Conservation (phyloP, 2,797 vertebrate genomes). For the Taeniopygia guttata region DNA sequence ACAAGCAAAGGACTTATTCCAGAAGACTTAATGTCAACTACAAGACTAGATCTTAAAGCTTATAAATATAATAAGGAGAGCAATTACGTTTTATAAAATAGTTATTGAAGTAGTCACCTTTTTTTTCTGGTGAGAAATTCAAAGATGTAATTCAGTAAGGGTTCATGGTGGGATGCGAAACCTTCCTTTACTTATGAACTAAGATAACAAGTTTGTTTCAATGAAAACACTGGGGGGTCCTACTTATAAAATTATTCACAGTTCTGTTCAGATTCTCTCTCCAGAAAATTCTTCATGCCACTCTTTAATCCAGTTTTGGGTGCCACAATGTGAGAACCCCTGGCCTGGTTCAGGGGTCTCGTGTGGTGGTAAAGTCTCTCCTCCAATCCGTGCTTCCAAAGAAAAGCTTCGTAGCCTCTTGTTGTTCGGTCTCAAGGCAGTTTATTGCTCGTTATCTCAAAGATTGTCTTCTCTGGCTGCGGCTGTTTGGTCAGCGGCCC, state of each 20-base stretch:
- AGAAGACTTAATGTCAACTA: background rate
- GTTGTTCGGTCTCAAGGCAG: too few relatives aligned
- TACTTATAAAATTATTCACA: background rate
- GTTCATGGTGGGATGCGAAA: background rate
- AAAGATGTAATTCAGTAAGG: background rate
- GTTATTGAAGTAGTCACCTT: background rate
- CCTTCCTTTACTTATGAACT: background rate
- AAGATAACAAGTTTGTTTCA: background rate
- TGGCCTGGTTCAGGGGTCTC: too few relatives aligned
- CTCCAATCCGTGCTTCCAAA: too few relatives aligned
- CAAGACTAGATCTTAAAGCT: background rate
- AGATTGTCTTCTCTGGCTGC: too few relatives aligned
- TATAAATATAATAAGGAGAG: background rate
- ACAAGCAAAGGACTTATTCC: background rate
- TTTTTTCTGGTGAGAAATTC: background rate
- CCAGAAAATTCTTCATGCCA: background rate
- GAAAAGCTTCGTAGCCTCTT: too few relatives aligned
- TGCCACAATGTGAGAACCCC: too few relatives aligned
- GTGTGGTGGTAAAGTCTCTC: too few relatives aligned
- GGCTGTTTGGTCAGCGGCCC: too few relatives aligned
- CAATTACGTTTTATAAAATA: background rate
- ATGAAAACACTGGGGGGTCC: background rate
- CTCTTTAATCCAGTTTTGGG: background rate
- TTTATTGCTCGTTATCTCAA: too few relatives aligned
- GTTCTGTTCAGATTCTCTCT: background rate